These are phyloP conservation scores for Microtus ochrogaster DNA, from an alignment of 2,113 vertebrate genomes.

Conservation along the genomic window DNA sequence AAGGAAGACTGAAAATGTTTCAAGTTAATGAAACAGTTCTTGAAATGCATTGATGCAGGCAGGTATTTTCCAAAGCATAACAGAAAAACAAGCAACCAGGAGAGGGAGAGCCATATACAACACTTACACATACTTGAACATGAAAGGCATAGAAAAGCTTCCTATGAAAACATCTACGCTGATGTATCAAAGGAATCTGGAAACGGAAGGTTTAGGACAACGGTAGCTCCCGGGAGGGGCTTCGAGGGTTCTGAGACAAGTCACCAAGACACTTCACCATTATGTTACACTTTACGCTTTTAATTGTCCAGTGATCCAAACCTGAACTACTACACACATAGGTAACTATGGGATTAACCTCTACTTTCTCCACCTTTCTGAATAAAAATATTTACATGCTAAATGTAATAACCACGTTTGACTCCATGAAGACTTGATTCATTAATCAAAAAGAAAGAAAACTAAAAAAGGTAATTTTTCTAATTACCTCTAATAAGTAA, in stretches of 20 bases:
- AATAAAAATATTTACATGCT: neutral
- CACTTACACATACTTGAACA: neutral
- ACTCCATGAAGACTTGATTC: neutral
- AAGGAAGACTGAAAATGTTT: neutral
- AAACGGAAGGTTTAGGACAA: neutral
- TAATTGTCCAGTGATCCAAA: neutral
- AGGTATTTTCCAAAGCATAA: constrained; percentile 44
- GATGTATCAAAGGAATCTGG: neutral
- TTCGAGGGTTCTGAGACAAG: neutral
- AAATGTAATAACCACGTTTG: neutral
- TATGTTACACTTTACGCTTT: neutral
- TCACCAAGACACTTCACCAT: neutral
- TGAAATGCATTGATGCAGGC: neutral
- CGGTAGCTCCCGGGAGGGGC: neutral
- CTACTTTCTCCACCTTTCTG: neutral
- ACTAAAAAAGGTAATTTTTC: constrained; percentile 4
- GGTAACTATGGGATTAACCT: neutral
- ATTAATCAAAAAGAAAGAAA: constrained; percentile 26
- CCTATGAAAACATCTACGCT: neutral
- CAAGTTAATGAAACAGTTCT: neutral
- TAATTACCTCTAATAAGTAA: constrained; percentile 9
- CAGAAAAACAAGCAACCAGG: neutral
- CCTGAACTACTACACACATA: neutral
- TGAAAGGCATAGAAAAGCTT: neutral
- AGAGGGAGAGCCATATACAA: neutral